Base-by-base conservation (phyloP, 2,797 vertebrate genomes). In the Crax fasciolata region DNA sequence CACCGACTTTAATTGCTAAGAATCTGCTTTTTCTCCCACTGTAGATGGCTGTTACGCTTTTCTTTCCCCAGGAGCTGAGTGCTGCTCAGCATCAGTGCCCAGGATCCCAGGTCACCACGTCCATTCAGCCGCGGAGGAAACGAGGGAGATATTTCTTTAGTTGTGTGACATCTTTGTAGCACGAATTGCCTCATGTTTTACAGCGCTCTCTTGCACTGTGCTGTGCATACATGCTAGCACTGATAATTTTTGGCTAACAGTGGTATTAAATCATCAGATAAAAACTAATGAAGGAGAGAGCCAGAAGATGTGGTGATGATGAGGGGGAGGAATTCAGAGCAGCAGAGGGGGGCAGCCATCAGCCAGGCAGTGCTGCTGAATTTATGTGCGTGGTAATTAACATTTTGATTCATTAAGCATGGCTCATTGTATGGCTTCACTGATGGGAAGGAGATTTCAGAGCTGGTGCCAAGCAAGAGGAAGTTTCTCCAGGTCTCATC, bases 261-360 rank as follows among this genome's bases (percentile, higher is more conserved):
- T 48, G 74, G 27, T 38, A 49, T 90, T 92, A 93, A 95, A 96
- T 95, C 91, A 93, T 87, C 90, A 93, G 87, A 93, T 94, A 89
- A 96, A 97, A 90, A 85, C 80, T 91, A 96, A 94, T 72, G 93
- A 94, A 73, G 88, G 77, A 90, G 68, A 90, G 74, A 94, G 71
- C 28, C 83, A 90, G 63, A 93, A 92, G 84, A 95, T 80, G 75
- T 67, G 94, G 82, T 92, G 92, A 87, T 94, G 94, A 96, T 87
- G 84, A 93, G 86, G 10, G 85, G 91, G 88, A 92, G 61, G 89
- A 77, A 93, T 86, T 88, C 85, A 88, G 49, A 73, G 76, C 2
- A 79, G 52, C 62, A 35, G 76, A 80, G 44, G 66, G 62, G 76
- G 27, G 17, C 62, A 91, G 66, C 30, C 54, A 38, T 90, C 72